Base-by-base conservation (phyloP, 2,888 invertebrate species). In the Hypsopygia costalis region DNA sequence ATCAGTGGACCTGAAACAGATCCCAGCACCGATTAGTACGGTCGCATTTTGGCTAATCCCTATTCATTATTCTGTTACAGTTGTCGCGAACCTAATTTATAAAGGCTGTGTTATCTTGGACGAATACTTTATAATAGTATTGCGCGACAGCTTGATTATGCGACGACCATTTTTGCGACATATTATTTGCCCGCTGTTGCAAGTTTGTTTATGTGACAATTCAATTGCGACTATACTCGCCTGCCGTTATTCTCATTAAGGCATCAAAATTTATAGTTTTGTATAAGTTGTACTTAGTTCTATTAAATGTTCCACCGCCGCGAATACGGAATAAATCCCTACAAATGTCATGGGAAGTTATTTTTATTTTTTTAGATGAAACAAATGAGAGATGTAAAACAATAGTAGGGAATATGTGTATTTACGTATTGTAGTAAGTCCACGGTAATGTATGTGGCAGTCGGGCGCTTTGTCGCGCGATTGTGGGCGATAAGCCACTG, bases 61-160 rank as follows among this genome's bases (percentile, higher is more conserved):
- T 48, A 47, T 53, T 61, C 58, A 51, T 51, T 60, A 60, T 61
- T 57, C 59, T 49, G 50, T 43, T 43, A 41, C 41, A 45, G 51
- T 52, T 50, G 49, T 46, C 38, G 41, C 39, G 34, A 43, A 45
- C 43, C 50, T 53, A 54, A 61, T 58, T 58, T 61, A 54, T 53
- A 51, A 45, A 51, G 53, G 50, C 45, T 38, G 41, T 40, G 51
- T 52, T 55, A 49, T 51, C 40, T 22, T 30, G 39, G 49, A 49
- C 43, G 45, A 52, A 46, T 47, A 46, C 45, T 36, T 43, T 44
- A n/a, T n/a, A 41, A 32, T 16, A 16, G 4, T 43, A 38, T 32
- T 30, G 27, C n/a, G 25, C 39, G 39, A 50, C 12, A 51, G 36
- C 36, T 40, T 29, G 37, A 36, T 35, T 36, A 43, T 43, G 44